Base-by-base conservation (phyloP, 2,113 vertebrate species). In the Balaenoptera acutorostrata region DNA sequence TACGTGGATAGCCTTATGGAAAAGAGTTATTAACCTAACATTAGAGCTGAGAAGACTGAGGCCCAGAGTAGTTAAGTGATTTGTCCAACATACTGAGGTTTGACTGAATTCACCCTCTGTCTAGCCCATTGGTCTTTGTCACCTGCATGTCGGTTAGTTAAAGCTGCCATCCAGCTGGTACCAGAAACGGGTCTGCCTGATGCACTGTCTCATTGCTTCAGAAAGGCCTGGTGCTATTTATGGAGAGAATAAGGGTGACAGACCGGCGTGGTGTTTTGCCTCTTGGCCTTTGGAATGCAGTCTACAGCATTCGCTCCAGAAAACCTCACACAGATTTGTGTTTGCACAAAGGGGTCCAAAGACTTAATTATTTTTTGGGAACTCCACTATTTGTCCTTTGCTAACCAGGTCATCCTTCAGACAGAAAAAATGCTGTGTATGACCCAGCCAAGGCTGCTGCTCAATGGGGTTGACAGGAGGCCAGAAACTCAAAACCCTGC, bases 341-440 rank as follows among this genome's bases (percentile, higher is more conserved):
- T 96, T 98, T 96, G 82, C 41, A 49, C 96, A 98, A 95, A 96
- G 64, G 81, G 93, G 68, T 71, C 59, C 4, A 85, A 98, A 68
- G 59, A 77, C 92, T 97, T 39, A 82, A 97, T 96, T 98, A 95
- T 92, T 97, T 98, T 92, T 80, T 52, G 97, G 85, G 95, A 97
- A 77, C 52, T 95, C 75, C 96, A 97, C 64, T 96, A 91, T 98
- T 98, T 97, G 95, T 98, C 94, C 97, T 98, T 96, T 97, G 69
- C 95, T 98, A 98, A 98, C 82, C 97, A 98, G 94, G 96, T 96
- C 98, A 98, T 97, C 90, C 88, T 98, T 98, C 98, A 98, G 98
- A 98, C 98, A 96, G 97, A 97, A 98, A 98, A 98, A 98, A 98
- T 97, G 96, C 84, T 96, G 69, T 63, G 80, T 97, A 59, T 49